These are phyloP conservation scores for Bucorvus abyssinicus DNA, from an alignment of 2,797 vertebrate genomes.

Conservation along the genomic window DNA sequence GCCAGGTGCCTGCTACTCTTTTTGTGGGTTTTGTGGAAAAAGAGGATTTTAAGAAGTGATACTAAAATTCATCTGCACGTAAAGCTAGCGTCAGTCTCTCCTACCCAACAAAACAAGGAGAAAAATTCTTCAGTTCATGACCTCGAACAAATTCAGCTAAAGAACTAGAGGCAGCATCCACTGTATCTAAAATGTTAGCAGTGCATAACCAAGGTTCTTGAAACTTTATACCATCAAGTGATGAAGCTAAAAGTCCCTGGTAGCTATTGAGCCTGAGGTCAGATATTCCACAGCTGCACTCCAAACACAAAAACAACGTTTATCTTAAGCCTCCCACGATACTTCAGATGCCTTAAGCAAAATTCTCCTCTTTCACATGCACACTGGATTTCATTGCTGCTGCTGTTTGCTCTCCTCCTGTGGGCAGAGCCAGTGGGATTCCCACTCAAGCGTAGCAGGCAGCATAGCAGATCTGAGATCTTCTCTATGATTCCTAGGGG, in stretches of 20 bases:
- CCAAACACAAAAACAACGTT: slow-evolving; percentile 55
- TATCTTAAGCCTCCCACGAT: slow-evolving; percentile 38
- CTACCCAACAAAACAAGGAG: neutral
- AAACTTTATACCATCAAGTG: slow-evolving; percentile 52
- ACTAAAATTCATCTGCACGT: neutral
- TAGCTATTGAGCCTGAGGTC: slow-evolving; percentile 43
- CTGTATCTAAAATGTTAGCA: neutral
- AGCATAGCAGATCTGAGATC: neutral
- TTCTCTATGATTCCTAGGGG: neutral
- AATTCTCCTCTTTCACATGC: neutral
- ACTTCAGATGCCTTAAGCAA: slow-evolving; percentile 43
- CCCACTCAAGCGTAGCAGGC: neutral
- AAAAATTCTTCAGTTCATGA: neutral
- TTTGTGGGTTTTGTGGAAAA: neutral
- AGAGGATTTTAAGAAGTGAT: neutral
- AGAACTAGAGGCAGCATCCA: neutral
- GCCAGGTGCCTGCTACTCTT: neutral
- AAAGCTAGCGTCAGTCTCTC: neutral
- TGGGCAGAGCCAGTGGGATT: neutral
- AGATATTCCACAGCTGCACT: slow-evolving; percentile 65
- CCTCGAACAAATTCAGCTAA: neutral
- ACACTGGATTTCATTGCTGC: neutral
- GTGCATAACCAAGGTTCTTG: slow-evolving; percentile 8
- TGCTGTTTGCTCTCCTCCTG: neutral
- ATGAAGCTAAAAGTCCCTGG: neutral